Evolutionary conservation across 2,888 invertebrate species (phyloP).

Genomic region (Apodemia zela): DNA sequence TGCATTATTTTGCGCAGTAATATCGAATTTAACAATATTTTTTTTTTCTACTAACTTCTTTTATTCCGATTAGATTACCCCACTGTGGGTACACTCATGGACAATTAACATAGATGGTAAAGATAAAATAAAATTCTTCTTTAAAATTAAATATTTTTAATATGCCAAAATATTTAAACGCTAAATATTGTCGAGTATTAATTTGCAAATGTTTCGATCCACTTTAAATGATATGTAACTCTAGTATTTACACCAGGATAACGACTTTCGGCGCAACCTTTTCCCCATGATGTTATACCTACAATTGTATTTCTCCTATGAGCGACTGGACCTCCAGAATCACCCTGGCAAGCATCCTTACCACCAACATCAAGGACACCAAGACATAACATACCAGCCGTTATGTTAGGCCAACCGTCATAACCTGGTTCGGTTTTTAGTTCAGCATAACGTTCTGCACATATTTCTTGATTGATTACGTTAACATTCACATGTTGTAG

Average conservation of each 20-base stretch:
- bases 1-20: too few relatives aligned
- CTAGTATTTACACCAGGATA: conserved; percentile 4
- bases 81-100: too few relatives aligned
- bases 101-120: too few relatives aligned
- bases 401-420: conserved; percentile 40
- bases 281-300: conserved; percentile 4
- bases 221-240: neutral
- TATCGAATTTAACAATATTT: too few relatives aligned
- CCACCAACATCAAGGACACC: conserved; percentile 46
- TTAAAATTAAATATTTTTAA: too few relatives aligned
- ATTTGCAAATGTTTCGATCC: neutral
- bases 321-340: conserved; percentile 75
- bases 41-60: too few relatives aligned
- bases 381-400: conserved; percentile 49
- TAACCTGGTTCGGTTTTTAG: conserved; percentile 37
- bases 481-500: conserved; percentile 42
- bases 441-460: conserved; percentile 42
- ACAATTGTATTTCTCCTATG: conserved; percentile 31
- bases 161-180: too few relatives aligned
- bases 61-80: too few relatives aligned
- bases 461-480: conserved; percentile 42
- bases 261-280: neutral
- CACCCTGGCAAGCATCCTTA: conserved; percentile 66
- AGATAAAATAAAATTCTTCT: too few relatives aligned
- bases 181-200: neutral